A percentile compares a stretch with the other conserved stretches of the same genome.
These are phyloP conservation scores for Conistra vaccinii DNA, from an alignment of 2,888 invertebrate species.

Conservation along the genomic window DNA sequence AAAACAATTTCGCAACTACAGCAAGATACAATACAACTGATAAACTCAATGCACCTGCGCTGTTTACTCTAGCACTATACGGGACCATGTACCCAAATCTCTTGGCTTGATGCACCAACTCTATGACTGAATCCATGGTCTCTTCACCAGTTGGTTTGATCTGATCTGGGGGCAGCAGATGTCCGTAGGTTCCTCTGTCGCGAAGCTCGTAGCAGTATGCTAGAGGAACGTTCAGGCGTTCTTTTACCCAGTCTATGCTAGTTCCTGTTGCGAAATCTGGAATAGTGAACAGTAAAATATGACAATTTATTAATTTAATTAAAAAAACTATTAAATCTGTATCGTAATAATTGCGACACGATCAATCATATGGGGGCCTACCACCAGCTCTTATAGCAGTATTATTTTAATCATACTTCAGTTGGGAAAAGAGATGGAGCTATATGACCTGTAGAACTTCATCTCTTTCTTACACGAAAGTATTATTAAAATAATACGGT, in stretches of 20 bases:
- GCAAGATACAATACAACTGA: conserved; percentile 35
- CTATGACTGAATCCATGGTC: conserved; percentile 87
- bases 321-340: no score
- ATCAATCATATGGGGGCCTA: no score
- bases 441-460: no score
- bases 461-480: no score
- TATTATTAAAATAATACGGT: no score
- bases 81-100: conserved; percentile 80
- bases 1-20: conserved; percentile 36
- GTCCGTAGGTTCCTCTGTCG: conserved; percentile 92
- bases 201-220: conserved; percentile 93
- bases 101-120: conserved; percentile 81
- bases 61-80: not conserved
- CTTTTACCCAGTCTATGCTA: conserved; percentile 95
- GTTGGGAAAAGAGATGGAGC: no score
- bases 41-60: conserved; percentile 26
- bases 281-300: conserved; percentile 45
- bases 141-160: conserved; percentile 92
- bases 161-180: conserved; percentile 92
- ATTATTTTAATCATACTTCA: no score
- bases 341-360: no score
- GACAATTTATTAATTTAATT: no score
- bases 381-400: no score
- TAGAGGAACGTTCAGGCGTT: conserved; percentile 91
- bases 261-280: conserved; percentile 92